Base-by-base conservation (phyloP, 2,113 vertebrate genomes). In the Nipponia nippon region DNA sequence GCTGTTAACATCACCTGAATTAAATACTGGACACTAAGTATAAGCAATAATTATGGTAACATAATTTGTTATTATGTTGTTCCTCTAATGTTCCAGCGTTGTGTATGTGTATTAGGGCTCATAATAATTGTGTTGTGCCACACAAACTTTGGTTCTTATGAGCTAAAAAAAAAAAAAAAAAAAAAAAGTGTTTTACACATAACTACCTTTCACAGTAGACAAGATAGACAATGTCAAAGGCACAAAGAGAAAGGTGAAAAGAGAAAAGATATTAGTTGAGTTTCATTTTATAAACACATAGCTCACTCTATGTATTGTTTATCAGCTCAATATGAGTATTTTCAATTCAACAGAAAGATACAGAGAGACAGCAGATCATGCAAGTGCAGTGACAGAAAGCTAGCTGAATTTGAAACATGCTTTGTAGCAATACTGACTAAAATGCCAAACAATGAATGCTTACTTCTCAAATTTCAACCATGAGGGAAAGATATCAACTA, bases 371-470 rank as follows among this genome's bases (percentile, higher is more conserved):
- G 65, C 27, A 42, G 50, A 63, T 26, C 79, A 89, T 90, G 72
- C 86, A 92, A 89, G 59, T 50, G 72, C 86, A 93, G 59, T 44
- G 61, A 83, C 73, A 90, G 88, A 83, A 93, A 94, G 90, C 52
- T 72, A 44, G 66, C 62, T 80, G 63, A 47, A 63, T 75, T 71
- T 89, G 65, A 89, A 96, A 94, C 16, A 23, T 11, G 1, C 52
- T 62, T 92, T 67, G 40, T 27, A 86, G 55, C n/a, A 80, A 42
- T 66, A 90, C 2, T 61, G 52, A 89, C 56, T 83, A 73, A 80
- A 87, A 76, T 23, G 30, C 11, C 56, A 58, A 80, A 61, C 21
- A 63, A 87, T 10, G 25, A 83, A 30, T 27, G 5, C 27, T 58
- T 1, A 0, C 16, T 87, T 62, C 29, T 66, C 66, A 83, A 36